These are phyloP conservation scores for Seira sanloemensis DNA, from an alignment of 2,888 invertebrate genomes.

Conservation along the genomic window DNA sequence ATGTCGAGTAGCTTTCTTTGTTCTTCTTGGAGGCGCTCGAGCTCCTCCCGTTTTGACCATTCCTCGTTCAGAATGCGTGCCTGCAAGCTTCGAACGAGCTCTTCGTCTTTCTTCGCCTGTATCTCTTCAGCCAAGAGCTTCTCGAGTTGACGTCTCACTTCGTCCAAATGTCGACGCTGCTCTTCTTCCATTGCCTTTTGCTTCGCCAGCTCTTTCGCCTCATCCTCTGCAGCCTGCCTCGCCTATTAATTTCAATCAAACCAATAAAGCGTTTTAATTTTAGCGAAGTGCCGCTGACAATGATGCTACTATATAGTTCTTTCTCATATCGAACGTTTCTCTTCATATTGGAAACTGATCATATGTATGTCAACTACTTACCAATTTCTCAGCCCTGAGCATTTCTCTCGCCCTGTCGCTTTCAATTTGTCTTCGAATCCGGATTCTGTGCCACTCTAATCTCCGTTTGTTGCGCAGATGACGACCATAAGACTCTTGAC, in stretches of 20 bases:
- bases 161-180: conserved; percentile 84
- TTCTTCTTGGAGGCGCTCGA: conserved; percentile 87
- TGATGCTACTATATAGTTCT: too few species aligned
- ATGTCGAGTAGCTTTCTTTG: conserved; percentile 84
- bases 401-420: conserved; percentile 78
- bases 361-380: too few species aligned
- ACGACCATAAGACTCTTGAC: conserved; percentile 84
- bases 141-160: conserved; percentile 83
- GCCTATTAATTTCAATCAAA: conserved; percentile 75
- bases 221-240: conserved; percentile 78
- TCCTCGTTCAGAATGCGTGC: conserved; percentile 85
- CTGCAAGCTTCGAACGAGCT: conserved; percentile 80
- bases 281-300: neutral
- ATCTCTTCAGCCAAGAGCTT: conserved; percentile 86
- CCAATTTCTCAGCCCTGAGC: conserved; percentile 82
- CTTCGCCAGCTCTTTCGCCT: conserved; percentile 82
- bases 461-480: conserved; percentile 79
- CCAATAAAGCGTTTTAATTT: neutral
- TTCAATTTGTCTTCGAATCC: conserved; percentile 77
- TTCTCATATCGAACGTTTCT: too few species aligned
- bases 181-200: conserved; percentile 84
- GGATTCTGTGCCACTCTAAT: conserved; percentile 77
- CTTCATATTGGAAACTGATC: too few species aligned
- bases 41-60: conserved; percentile 88
- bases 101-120: conserved; percentile 89